These are phyloP conservation scores for Drosophila aldrichi DNA, from an alignment of 2,888 invertebrate species.

Conservation along the genomic window DNA sequence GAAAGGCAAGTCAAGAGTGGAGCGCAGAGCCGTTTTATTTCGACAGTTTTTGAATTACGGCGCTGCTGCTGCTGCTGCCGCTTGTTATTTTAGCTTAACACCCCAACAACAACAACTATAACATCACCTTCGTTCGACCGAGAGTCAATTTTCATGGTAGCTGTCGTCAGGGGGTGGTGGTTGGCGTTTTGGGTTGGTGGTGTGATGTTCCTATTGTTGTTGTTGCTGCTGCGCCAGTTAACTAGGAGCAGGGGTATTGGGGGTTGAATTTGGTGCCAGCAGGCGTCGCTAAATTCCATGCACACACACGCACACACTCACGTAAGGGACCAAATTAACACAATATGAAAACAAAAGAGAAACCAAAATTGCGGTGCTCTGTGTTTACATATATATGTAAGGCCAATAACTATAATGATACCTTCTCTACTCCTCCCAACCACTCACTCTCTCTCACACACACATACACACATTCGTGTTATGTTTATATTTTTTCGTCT, in stretches of 20 bases:
- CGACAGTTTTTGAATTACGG: conserved; percentile 76
- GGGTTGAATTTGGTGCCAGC: conserved; percentile 60
- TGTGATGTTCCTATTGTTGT: conserved; percentile 36
- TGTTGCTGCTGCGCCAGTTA: conserved; percentile 18
- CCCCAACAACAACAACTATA: conserved; percentile 55
- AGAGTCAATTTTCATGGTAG: conserved; percentile 45
- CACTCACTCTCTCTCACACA: not conserved
- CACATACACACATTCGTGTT: conserved; percentile 18
- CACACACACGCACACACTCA: conserved; percentile 12
- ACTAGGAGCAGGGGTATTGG: conserved; percentile 42
- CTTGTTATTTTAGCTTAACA: conserved; percentile 63
- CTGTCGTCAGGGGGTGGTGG: conserved; percentile 39
- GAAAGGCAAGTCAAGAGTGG: conserved; percentile 38
- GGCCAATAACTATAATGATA: conserved; percentile 6
- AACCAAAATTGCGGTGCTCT: conserved; percentile 42
- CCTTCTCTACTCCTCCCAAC: not conserved
- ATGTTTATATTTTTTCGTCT: conserved; percentile 43
- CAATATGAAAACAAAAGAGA: conserved; percentile 54
- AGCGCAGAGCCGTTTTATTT: conserved; percentile 76
- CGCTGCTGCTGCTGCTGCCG: conserved; percentile 34
- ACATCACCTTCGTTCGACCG: conserved; percentile 64
- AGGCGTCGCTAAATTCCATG: conserved; percentile 51
- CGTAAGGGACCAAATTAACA: conserved; percentile 55
- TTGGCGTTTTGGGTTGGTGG: conserved; percentile 19
- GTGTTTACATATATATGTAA: conserved; percentile 41